Evolutionary conservation across 2,113 vertebrate species (phyloP), one percentile per base, ranked within the genome.

Genomic region (Rhabdomys dilectus): DNA sequence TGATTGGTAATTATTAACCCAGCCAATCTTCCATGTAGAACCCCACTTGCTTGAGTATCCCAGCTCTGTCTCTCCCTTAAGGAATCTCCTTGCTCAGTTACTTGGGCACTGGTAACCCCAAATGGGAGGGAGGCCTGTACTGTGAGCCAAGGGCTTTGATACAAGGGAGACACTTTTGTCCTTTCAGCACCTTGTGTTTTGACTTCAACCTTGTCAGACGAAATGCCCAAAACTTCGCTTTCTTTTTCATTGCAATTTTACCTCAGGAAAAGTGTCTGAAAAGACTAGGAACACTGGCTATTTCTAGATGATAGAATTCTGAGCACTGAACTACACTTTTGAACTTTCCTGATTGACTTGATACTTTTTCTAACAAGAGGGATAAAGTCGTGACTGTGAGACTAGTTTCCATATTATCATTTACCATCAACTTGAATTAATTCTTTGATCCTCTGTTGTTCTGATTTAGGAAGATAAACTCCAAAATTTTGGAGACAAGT

Each of bases 401-500:
- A 64, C 17, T 9, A 90, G 73, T 89, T 96, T 84, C 31, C 42
- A 77, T 91, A 6, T 60, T 64, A 48, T 75, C 68, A 96, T 96
- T 97, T 93, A 97, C 95, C 78, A 56, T 94, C 89, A 91, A 11
- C 12, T 45, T 91, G 8, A 51, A 36, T 89, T 22, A 76, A 53
- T 34, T 93, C 72, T 68, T 36, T 60, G n/a, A 90, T 89, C 82
- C 96, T 97, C 53, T 96, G 51, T 56, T 91, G 96, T 85, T 98
- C 97, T 58, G 94, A 2, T 64, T 96, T 85, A 90, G 95, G 92
- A 90, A 97, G 94, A 70, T 91, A 88, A 96, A 97, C 68, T 85
- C 97, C 97, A 93, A 98, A 93, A 72, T 96, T 96, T 60, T 89
- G 81, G 89, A 97, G 95, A 77, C 76, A 96, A 34, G 12, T 56